Evolutionary conservation across 2,113 vertebrate species (phyloP).

Genomic region (Fregetta grallaria): DNA sequence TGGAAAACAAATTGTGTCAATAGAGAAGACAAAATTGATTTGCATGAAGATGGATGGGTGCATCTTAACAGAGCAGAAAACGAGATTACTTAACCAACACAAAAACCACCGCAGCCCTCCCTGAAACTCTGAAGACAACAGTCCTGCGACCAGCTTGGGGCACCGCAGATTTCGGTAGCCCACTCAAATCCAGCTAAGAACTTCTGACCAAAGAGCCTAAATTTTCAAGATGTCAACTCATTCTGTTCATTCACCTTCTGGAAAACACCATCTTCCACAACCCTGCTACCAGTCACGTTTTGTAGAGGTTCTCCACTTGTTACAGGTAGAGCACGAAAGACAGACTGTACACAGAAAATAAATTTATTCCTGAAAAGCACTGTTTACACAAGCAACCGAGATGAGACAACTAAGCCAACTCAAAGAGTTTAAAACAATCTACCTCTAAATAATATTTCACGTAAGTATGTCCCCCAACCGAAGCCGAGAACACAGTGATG

Average conservation of each 20-base stretch:
- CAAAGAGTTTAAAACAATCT: neutral
- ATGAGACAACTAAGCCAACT: neutral
- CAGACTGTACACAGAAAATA: neutral
- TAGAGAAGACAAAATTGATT: neutral
- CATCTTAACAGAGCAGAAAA: neutral
- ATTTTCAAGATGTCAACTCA: neutral
- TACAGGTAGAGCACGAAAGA: neutral
- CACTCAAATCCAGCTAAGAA: neutral
- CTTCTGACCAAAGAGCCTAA: neutral
- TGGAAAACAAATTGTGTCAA: conserved; percentile 59
- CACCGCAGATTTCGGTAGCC: neutral
- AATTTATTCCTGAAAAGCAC: neutral
- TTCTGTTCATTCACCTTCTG: neutral
- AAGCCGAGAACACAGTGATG: neutral
- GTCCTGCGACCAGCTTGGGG: neutral
- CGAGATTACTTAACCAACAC: neutral
- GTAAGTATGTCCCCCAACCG: neutral
- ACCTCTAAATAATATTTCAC: neutral
- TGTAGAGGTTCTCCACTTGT: neutral
- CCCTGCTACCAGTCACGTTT: neutral
- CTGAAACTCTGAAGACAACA: neutral
- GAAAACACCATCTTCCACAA: neutral
- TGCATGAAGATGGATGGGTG: neutral
- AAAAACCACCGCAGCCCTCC: neutral
- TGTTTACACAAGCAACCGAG: neutral